Conservation (phyloP, 2,797 vertebrate species). For the Bovichtus variegatus region DNA sequence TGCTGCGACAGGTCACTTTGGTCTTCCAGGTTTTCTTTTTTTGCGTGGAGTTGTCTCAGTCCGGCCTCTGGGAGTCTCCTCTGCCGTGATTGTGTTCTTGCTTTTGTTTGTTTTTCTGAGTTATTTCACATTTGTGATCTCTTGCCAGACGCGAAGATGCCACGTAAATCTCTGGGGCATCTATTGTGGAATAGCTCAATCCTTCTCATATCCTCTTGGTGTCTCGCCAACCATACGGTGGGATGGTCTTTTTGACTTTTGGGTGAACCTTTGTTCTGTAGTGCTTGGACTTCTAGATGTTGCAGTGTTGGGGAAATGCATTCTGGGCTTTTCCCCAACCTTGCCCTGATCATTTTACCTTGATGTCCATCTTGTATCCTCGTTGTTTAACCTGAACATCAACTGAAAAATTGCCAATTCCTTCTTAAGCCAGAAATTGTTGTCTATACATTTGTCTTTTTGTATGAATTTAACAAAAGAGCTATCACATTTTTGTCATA, state of each 20-base stretch:
- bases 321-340: neutral
- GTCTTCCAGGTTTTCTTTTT: slow-evolving; percentile 19
- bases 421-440: neutral
- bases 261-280: neutral
- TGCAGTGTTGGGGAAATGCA: neutral
- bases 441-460: neutral
- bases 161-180: neutral
- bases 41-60: slow-evolving; percentile 1
- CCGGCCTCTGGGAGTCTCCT: neutral
- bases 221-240: neutral
- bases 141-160: neutral
- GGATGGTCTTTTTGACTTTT: neutral
- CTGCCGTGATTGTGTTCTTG: neutral
- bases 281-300: neutral
- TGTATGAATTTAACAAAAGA: neutral
- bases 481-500: too few species aligned
- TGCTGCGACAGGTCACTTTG: neutral
- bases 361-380: neutral
- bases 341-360: neutral
- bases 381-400: neutral
- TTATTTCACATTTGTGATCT: neutral
- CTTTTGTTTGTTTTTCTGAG: too few species aligned
- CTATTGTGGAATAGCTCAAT: neutral
- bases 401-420: slow-evolving; percentile 3
- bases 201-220: neutral